Evolutionary conservation across 2,113 vertebrate genomes (phyloP).

Genomic region (Halcyon senegalensis): DNA sequence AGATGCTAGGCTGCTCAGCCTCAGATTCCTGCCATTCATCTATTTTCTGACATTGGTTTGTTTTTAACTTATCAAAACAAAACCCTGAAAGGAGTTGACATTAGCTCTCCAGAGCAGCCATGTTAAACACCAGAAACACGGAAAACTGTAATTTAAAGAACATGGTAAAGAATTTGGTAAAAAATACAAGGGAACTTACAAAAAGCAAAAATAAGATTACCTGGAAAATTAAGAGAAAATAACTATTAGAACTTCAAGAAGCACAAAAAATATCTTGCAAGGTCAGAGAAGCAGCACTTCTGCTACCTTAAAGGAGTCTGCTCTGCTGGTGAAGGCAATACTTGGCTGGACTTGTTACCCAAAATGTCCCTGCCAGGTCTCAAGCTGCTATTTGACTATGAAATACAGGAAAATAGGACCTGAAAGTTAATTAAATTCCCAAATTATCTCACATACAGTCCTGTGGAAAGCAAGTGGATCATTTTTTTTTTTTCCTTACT

Average conservation of each 20-base stretch:
- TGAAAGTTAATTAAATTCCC: not conserved
- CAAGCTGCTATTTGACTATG: not conserved
- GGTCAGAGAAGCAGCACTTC: not conserved
- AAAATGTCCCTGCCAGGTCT: not conserved
- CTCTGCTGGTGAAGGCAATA: not conserved
- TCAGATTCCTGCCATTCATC: not conserved
- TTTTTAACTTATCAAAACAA: not conserved
- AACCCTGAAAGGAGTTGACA: not conserved
- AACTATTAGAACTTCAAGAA: not conserved
- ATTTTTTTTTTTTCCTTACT: too few relatives aligned
- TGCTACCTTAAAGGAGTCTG: not conserved
- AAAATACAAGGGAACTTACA: not conserved
- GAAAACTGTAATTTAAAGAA: not conserved
- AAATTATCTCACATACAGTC: not conserved
- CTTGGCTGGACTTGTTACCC: not conserved
- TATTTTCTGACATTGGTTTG: not conserved
- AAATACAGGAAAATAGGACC: not conserved
- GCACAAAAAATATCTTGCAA: not conserved
- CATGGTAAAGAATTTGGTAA: not conserved
- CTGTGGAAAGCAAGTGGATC: not conserved
- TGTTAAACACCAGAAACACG: not conserved
- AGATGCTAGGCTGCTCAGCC: not conserved
- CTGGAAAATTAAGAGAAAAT: not conserved
- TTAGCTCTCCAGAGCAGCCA: not conserved
- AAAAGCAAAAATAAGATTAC: not conserved